Evolutionary conservation across 2,113 vertebrate species (phyloP), one percentile per base, ranked within the genome.

Genomic region (Stercorarius parasiticus): DNA sequence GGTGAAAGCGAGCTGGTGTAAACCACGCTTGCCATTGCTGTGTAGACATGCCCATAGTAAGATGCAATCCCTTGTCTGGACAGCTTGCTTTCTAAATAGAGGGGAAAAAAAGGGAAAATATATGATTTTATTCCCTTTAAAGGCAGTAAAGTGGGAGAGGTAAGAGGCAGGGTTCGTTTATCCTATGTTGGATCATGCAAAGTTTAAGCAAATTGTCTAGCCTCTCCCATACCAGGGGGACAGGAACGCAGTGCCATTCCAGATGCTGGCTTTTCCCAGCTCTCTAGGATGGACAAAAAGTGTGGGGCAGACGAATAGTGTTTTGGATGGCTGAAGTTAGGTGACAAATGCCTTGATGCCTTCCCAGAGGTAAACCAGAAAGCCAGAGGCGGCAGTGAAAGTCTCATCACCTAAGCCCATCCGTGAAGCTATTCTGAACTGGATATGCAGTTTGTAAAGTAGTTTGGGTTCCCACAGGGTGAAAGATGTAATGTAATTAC

Each of bases 11-110:
- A 76, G 70, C 78, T 26, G 62, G 53, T 69, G 71, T 3, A 21
- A 65, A 45, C 16, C 76, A 3, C 2, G 3, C 82, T 90, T 55
- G 9, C 4, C 10, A 43, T 1, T 15, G 85, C 85, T 0, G 0
- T 23, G 34, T 47, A 13, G 83, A 5, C 20, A 1, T 30, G 55
- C 38, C n/a, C 0, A 1, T 32, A 67, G 80, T 66, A 45, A 62
- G 65, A 27, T 1, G 3, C 30, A 13, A 21, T 4, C 30, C 58
- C 49, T 67, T 22, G 15, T 42, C 6, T 61, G 81, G n/a, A 36
- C 27, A 70, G 17, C 45, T 82, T 66, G 20, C 40, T 70, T 62
- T 59, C 22, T 49, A 30, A 70, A 53, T 5, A 43, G 6, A 43
- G 16, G 5, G 7, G 1, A 7, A 2, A 2, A 2, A 30, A 22